These are phyloP conservation scores for Tenthredo distinguenda DNA, from an alignment of 2,888 invertebrate species.

Conservation along the genomic window DNA sequence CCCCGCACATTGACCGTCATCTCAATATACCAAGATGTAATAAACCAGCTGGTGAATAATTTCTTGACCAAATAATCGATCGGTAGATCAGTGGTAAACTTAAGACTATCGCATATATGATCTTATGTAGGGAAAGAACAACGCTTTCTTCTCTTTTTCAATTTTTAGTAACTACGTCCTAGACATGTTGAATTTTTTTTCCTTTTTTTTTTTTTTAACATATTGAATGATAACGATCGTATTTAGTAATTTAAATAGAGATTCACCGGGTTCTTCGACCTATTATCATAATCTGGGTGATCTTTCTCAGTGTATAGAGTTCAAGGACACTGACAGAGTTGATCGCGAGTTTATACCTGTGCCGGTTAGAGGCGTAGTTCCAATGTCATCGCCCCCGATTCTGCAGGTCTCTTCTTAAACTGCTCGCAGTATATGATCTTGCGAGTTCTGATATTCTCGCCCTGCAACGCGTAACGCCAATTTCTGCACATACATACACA, in stretches of 20 bases:
- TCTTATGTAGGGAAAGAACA: not conserved
- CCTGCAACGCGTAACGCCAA: not conserved
- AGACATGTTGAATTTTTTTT: too few relatives aligned
- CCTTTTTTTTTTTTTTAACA: too few relatives aligned
- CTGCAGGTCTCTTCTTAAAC: conserved; percentile 42
- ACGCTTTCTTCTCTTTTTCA: not conserved
- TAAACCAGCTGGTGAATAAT: conserved; percentile 2
- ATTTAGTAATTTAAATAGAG: not conserved
- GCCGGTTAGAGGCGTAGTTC: conserved; percentile 44
- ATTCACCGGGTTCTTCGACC: not conserved
- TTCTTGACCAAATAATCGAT: not conserved
- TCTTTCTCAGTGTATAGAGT: conserved; percentile 28
- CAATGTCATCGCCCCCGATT: conserved; percentile 48
- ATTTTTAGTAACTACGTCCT: not conserved
- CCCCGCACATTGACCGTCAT: not conserved
- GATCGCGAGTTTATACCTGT: conserved; percentile 38
- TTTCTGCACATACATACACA: not conserved
- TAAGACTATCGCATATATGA: not conserved
- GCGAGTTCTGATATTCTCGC: conserved; percentile 7
- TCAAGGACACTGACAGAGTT: conserved; percentile 33
- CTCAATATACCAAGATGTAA: not conserved
- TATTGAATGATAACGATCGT: not conserved
- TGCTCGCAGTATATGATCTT: conserved; percentile 24
- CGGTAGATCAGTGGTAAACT: not conserved
- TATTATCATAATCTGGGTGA: not conserved